phyloP scores from a whole-genome alignment of 2,888 invertebrate genomes.

The Amiota communis region DNA sequence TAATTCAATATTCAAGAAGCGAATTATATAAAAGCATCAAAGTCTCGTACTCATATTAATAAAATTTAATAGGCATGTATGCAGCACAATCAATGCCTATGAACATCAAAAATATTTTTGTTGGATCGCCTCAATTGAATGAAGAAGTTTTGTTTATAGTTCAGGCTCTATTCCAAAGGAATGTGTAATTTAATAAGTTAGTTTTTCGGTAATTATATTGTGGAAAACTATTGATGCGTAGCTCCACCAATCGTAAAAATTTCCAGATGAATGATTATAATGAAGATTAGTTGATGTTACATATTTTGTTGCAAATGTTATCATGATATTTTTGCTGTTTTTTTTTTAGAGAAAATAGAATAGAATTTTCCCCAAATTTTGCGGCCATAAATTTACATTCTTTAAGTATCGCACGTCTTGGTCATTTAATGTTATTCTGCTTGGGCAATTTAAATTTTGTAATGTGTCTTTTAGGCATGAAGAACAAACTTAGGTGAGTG shows the following conservation, averaged over 20 bases:
- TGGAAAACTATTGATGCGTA: not conserved
- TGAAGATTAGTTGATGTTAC: not conserved
- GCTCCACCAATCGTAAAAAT: not conserved
- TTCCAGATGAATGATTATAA: conserved; percentile 10
- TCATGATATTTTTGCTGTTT: not conserved
- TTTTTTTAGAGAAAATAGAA: no score
- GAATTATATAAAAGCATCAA: not conserved
- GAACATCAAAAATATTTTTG: not conserved
- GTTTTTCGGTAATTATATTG: not conserved
- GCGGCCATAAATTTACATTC: no score
- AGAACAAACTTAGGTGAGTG: not conserved
- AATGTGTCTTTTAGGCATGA: not conserved
- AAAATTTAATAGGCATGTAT: not conserved
- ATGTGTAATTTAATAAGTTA: no score
- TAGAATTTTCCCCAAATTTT: no score
- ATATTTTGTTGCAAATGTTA: no score
- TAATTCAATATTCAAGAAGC: not conserved
- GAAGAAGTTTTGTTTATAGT: no score
- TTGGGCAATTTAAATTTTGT: not conserved
- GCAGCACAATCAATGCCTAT: not conserved
- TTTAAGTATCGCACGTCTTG: not conserved
- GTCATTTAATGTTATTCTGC: not conserved
- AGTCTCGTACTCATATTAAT: not conserved
- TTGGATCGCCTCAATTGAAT: not conserved
- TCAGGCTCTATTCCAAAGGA: no score